Percentiles rank a stretch among this genome's conserved stretches.
Evolutionary conservation across 2,113 vertebrate species (phyloP).

Genomic region (Macrotus californicus): DNA sequence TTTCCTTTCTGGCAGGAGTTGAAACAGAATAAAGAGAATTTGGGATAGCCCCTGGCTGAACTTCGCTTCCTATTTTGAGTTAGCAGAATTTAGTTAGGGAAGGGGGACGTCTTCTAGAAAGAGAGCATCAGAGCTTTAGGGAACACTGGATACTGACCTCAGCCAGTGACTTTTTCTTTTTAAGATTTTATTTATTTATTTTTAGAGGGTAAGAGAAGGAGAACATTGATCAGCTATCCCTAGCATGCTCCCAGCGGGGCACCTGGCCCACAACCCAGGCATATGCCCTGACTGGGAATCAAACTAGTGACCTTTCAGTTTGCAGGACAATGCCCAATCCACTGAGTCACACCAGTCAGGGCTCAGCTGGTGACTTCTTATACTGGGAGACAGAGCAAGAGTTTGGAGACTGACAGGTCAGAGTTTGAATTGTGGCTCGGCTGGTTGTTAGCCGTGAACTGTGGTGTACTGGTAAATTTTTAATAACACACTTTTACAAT

Average conservation of each 20-base stretch:
- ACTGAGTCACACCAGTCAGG: too few species aligned
- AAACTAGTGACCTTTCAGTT: too few species aligned
- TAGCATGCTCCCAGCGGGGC: too few species aligned
- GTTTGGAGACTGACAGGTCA: not conserved
- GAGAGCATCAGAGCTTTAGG: not conserved
- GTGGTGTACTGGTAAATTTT: not conserved
- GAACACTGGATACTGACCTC: not conserved
- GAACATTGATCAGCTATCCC: too few species aligned
- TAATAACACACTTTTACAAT: not conserved
- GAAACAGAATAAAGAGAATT: conserved; percentile 21
- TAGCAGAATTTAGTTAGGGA: not conserved
- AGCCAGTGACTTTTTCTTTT: too few species aligned
- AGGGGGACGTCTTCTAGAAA: not conserved
- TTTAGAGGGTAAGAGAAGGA: too few species aligned
- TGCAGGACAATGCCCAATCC: too few species aligned
- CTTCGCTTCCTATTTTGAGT: conserved; percentile 10
- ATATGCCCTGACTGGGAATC: too few species aligned
- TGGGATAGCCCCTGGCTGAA: conserved; percentile 7
- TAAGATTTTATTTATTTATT: too few species aligned
- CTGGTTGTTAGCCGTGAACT: not conserved
- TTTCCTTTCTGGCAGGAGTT: conserved; percentile 45
- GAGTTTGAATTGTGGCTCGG: not conserved
- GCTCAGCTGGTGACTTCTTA: not conserved
- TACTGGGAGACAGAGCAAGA: not conserved
- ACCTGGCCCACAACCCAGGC: too few species aligned